phyloP scores from a whole-genome alignment of 1,140 invertebrate species.

The Hyphantria cunea region DNA sequence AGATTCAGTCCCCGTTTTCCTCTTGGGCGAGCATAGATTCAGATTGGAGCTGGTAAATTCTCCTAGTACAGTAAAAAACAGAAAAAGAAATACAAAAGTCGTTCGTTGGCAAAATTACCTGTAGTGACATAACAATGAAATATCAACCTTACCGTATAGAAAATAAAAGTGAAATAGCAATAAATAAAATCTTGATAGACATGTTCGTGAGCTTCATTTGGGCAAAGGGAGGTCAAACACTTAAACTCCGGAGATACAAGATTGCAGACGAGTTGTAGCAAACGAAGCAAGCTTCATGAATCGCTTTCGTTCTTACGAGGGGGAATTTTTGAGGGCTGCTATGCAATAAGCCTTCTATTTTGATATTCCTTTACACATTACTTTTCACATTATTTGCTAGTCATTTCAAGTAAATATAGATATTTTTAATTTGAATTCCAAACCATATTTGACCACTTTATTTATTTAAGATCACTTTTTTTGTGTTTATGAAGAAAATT shows the following conservation, averaged over 20 bases:
- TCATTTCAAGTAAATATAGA: too few species aligned
- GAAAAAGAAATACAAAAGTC: slow-evolving; percentile 63
- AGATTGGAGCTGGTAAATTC: slow-evolving; percentile 54
- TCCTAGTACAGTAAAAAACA: slow-evolving; percentile 50
- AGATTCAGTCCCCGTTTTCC: slow-evolving; percentile 40
- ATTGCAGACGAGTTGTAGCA: slow-evolving; percentile 70
- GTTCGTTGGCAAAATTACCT: slow-evolving; percentile 38
- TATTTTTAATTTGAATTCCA: too few species aligned
- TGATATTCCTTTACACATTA: slow-evolving; percentile 10
- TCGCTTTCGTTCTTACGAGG: slow-evolving; percentile 55
- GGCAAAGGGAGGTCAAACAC: slow-evolving; percentile 65
- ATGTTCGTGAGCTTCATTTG: slow-evolving; percentile 53
- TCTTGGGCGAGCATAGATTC: slow-evolving; percentile 41
- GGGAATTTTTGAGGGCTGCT: slow-evolving; percentile 44
- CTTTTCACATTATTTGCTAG: slow-evolving; percentile 3
- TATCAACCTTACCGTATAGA: slow-evolving; percentile 33
- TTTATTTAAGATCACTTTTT: too few species aligned
- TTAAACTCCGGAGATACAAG: slow-evolving; percentile 70
- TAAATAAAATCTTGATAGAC: slow-evolving; percentile 34
- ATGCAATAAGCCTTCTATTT: slow-evolving; percentile 35
- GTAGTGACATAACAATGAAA: slow-evolving; percentile 28
- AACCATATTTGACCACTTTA: too few species aligned
- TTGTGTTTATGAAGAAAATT: too few species aligned
- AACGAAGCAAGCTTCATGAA: slow-evolving; percentile 72
- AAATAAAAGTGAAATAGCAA: slow-evolving; percentile 37